Evolutionary conservation across 2,797 vertebrate genomes (phyloP).

Genomic region (Brotula barbata): DNA sequence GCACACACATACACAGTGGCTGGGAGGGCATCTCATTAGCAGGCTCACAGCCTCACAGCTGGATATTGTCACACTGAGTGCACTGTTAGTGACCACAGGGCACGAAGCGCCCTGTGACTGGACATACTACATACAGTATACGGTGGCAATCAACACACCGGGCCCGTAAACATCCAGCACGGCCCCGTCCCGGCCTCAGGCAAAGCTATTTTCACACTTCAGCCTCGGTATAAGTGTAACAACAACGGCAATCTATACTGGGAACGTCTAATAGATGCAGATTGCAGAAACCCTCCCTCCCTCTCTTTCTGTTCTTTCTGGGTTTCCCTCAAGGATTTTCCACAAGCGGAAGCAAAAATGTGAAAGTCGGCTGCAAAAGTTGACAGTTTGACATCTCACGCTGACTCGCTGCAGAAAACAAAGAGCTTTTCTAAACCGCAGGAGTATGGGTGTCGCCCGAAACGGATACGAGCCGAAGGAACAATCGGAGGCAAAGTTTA

Average conservation of each 20-base stretch:
- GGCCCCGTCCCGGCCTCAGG: conserved; percentile 32
- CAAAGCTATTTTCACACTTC: conserved; percentile 28
- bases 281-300: too few species aligned
- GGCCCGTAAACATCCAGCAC: conserved; percentile 20
- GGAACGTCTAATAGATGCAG: too few species aligned
- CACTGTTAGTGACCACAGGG: conserved; percentile 48
- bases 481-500: too few species aligned
- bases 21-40: conserved; percentile 68
- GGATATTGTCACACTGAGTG: conserved; percentile 65
- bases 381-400: too few species aligned
- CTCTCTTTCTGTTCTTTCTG: too few species aligned
- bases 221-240: conserved; percentile 3
- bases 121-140: conserved; percentile 2
- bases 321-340: too few species aligned
- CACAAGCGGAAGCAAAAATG: too few species aligned
- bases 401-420: too few species aligned
- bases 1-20: conserved; percentile 17
- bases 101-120: conserved; percentile 51
- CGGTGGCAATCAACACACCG: conserved; percentile 15
- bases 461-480: too few species aligned
- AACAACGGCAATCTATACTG: conserved; percentile 10
- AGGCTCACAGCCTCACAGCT: conserved; percentile 70
- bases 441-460: too few species aligned
- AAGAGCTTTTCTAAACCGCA: too few species aligned
- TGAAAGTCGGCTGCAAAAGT: too few species aligned